phyloP scores from a whole-genome alignment of 35 echinoderm and acorn worm genomes.

The Stichopus chloronotus region DNA sequence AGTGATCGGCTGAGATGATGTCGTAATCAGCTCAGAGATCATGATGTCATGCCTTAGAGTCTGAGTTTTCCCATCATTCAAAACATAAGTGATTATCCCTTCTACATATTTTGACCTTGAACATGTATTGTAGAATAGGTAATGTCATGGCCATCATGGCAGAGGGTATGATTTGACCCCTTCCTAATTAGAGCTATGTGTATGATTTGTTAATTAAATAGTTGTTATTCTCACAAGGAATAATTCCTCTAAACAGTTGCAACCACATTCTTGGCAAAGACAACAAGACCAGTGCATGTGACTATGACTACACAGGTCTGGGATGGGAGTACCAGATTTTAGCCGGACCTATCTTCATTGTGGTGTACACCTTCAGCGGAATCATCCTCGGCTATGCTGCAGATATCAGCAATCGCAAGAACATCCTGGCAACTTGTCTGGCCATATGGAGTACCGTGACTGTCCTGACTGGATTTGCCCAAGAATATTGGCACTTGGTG shows the following conservation, averaged over 20 bases:
- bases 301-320: conserved; percentile 78
- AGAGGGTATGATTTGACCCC: too few relatives aligned
- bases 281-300: conserved; percentile 60
- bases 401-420: conserved; percentile 83
- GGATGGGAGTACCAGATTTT: conserved; percentile 85
- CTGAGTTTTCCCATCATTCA: too few relatives aligned
- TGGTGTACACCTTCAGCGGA: conserved; percentile 81
- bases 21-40: too few relatives aligned
- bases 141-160: too few relatives aligned
- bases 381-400: conserved; percentile 77
- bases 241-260: conserved; percentile 32
- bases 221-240: too few relatives aligned
- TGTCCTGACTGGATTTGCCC: conserved; percentile 78
- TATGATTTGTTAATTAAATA: too few relatives aligned
- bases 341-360: conserved; percentile 80
- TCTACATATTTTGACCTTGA: too few relatives aligned
- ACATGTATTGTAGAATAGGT: too few relatives aligned
- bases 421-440: conserved; percentile 69
- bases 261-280: background rate
- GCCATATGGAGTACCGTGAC: conserved; percentile 82
- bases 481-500: conserved; percentile 87
- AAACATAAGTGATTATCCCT: too few relatives aligned
- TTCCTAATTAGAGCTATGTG: too few relatives aligned
- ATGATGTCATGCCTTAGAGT: too few relatives aligned
- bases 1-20: too few relatives aligned